These are phyloP conservation scores for Pammene aurita DNA, from an alignment of 2,888 invertebrate genomes.

Conservation along the genomic window DNA sequence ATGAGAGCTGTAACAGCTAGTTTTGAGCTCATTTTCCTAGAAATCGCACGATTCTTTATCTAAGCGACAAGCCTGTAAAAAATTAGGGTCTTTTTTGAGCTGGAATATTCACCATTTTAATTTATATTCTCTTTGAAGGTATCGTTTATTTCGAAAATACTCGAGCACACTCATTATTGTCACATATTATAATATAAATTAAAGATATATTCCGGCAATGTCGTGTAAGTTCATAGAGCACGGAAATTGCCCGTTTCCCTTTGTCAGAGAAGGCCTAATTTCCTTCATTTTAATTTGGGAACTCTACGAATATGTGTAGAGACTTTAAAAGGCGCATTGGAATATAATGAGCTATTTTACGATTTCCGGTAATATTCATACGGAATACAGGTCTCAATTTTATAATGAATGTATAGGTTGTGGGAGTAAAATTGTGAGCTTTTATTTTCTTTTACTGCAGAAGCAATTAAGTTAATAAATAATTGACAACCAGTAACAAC, in stretches of 20 bases:
- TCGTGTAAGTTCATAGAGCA: conserved; percentile 34
- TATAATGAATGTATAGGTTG: background rate
- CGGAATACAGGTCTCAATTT: background rate
- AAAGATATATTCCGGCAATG: conserved; percentile 2
- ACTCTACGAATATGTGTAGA: conserved; percentile 48
- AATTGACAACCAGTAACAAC: too few relatives aligned
- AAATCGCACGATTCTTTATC: too few relatives aligned
- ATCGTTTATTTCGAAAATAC: background rate
- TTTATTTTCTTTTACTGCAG: background rate
- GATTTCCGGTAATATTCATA: background rate
- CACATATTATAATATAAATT: background rate
- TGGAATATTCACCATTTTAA: too few relatives aligned
- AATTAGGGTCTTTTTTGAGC: too few relatives aligned
- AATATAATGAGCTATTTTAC: conserved; percentile 17
- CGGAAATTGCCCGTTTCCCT: conserved; percentile 59
- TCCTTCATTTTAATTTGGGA: conserved; percentile 55
- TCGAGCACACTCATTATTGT: background rate
- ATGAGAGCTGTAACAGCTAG: too few relatives aligned
- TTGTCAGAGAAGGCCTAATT: conserved; percentile 51
- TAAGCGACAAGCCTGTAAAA: too few relatives aligned
- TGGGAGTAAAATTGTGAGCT: background rate
- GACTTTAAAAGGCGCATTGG: conserved; percentile 38
- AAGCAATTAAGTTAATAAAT: too few relatives aligned
- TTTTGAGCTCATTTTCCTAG: too few relatives aligned
- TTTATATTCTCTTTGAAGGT: background rate